Evolutionary conservation across 1,140 invertebrate genomes (phyloP), one percentile per base, ranked within the genome.

Genomic region (Aporrectodea caliginosa): DNA sequence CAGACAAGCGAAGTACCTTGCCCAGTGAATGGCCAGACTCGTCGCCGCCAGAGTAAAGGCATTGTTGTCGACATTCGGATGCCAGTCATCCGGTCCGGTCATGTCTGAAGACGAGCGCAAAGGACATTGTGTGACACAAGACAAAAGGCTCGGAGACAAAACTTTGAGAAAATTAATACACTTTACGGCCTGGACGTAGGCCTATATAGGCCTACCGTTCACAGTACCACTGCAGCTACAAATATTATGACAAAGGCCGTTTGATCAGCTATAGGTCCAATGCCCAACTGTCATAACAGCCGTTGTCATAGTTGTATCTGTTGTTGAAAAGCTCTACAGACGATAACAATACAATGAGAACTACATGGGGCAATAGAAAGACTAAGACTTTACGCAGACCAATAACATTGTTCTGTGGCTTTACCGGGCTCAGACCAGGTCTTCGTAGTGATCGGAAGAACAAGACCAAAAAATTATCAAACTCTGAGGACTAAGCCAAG

Each of bases 31-130:
- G 27, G 80, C 70, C 12, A 81, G 80, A 34, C 34, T 68, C 2
- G 75, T 58, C 16, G 34, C 58, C 32, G 35, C 72, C 16, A 73
- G 30, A 27, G 75, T 77, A 71, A 80, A 81, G n/a, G 80, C 80
- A 34, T 81, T 81, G 77, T 81, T 81, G 35, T 81, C 74, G 1
- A 78, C 77, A 12, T 43, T 35, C 70, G 76, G 76, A 72, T 81
- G 77, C n/a, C 32, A 73, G 12, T 78, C 76, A 33, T 81, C 80
- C 16, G 80, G 80, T 16, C 80, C 80, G 16, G 73, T 81, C n/a
- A 71, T 69, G 34, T 81, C 80, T 81, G 79, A n/a, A 32, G 73
- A 78, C 70, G 31, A 31, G 29, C 2, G 75, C 29, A 1, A 76
- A 58, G 6, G 6, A 12, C 43, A 58, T 12, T 58, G 6, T 22